Evolutionary conservation across 1,140 invertebrate genomes (phyloP), one percentile per base, ranked within the genome.

Genomic region (Anoplophora glabripennis): DNA sequence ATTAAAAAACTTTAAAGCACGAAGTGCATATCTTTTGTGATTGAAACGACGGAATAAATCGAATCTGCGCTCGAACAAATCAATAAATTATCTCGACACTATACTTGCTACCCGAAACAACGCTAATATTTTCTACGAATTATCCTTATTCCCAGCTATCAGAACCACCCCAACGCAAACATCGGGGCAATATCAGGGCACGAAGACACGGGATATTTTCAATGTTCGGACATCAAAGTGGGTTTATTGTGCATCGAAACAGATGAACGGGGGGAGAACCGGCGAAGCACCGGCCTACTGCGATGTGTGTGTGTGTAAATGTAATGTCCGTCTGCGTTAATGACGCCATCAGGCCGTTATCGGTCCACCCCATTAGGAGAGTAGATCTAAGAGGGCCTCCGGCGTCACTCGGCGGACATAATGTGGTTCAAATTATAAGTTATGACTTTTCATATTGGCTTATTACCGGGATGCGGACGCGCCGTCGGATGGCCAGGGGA

Each of bases 391-490:
- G 59, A 62, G 53, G 59, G 54, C 41, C 57, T 56, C 55, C 33
- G 64, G 44, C 57, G 52, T 47, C 54, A 58, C 53, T 56, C 37
- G 42, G 57, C 35, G 45, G 46, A 64, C 60, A 64, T 68, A 66
- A 68, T 65, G 64, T 55, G 64, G 49, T 56, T 57, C 63, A 68
- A 68, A 68, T 68, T 68, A 68, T 68, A 68, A 68, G 66, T 68
- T 68, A 68, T 61, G 57, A 65, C 64, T 57, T 63, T 64, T 65
- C 61, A 68, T 68, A 66, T 63, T 65, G 66, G 64, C 64, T 68
- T 66, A 68, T 65, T 65, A 62, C 52, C 35, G 46, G 45, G 57
- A 36, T 57, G 49, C 21, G 21, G 21, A 28, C 21, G 21, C 21
- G 21, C 5, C 21, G 21, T 28, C 21, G 21, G n/a, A 28, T 28